Base-by-base conservation (phyloP, 2,797 vertebrate species). In the Ceryle rudis region DNA sequence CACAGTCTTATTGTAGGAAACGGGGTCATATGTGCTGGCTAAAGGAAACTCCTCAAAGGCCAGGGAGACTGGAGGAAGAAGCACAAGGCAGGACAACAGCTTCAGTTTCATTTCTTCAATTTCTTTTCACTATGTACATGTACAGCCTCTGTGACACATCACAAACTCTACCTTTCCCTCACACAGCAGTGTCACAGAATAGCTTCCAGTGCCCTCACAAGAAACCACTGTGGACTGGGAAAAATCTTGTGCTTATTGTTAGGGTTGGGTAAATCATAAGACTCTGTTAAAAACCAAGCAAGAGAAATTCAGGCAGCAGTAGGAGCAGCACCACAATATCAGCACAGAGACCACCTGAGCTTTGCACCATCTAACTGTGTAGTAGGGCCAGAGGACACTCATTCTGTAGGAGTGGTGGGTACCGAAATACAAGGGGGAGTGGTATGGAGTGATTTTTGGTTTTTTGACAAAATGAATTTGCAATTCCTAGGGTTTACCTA, bases 401-500 rank as follows among this genome's bases (percentile, higher is more conserved):
- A 0, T 64, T 89, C 88, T 80, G 57, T 33, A 33, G 49, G 51
- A 64, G n/a, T 46, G 49, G 47, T 31, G 72, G 71, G 41, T 71
- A 77, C 70, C 37, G 77, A 73, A 93, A 58, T 67, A 61, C 52
- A 49, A 10, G 12, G 66, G 12, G n/a, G 41, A 57, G 55, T 46
- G 52, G 7, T 69, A 35, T 91, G 51, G 44, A 67, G 17, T 55
- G 47, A 74, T 66, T 84, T 84, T 47, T 29, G 29, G 2, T 6
- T 69, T 94, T 72, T 94, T 73, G 52, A 31, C 57, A 66, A 84
- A 90, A 58, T 18, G 5, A 81, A 77, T 79, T 88, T 86, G 31
- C 70, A 77, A 89, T 93, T 96, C 57, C 42, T 81, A 25, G 31
- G 61, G 19, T 82, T 96, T 95, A 21, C 41, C 49, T 72, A 58